A percentile compares a stretch with the other conserved stretches of the same genome.
These are phyloP conservation scores for Platysteira castanea DNA, from an alignment of 2,113 vertebrate genomes.

Conservation along the genomic window DNA sequence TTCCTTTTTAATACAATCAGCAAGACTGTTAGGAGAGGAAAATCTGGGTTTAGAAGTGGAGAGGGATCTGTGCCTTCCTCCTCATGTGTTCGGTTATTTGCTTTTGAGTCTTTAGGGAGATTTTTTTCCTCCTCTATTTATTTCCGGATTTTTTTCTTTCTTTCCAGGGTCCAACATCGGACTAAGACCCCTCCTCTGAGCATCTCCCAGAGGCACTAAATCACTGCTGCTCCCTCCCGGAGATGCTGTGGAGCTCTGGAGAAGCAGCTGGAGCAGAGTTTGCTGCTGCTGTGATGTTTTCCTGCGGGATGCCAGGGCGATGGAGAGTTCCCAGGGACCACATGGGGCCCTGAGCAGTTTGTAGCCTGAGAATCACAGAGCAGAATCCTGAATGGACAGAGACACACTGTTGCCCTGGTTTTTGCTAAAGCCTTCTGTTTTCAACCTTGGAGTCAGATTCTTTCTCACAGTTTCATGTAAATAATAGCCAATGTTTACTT, in stretches of 20 bases:
- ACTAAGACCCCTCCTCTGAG: neutral
- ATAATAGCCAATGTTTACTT: too few relatives aligned
- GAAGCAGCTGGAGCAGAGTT: conserved; percentile 9
- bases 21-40: neutral
- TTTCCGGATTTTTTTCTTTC: neutral
- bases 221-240: neutral
- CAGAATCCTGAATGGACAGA: neutral
- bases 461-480: too few relatives aligned
- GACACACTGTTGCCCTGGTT: too few relatives aligned
- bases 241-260: neutral
- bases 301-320: conserved; percentile 7
- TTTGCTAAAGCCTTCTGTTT: too few relatives aligned
- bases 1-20: neutral
- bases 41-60: neutral
- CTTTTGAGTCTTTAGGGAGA: neutral
- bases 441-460: too few relatives aligned
- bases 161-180: neutral
- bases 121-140: neutral
- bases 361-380: neutral
- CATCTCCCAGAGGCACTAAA: neutral
- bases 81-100: neutral
- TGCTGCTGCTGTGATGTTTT: neutral
- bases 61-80: neutral
- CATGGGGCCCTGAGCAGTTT: neutral
- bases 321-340: neutral